Evolutionary conservation across 2,888 invertebrate species (phyloP), one percentile per base, ranked within the genome.

Genomic region (Anarsia innoxiella): DNA sequence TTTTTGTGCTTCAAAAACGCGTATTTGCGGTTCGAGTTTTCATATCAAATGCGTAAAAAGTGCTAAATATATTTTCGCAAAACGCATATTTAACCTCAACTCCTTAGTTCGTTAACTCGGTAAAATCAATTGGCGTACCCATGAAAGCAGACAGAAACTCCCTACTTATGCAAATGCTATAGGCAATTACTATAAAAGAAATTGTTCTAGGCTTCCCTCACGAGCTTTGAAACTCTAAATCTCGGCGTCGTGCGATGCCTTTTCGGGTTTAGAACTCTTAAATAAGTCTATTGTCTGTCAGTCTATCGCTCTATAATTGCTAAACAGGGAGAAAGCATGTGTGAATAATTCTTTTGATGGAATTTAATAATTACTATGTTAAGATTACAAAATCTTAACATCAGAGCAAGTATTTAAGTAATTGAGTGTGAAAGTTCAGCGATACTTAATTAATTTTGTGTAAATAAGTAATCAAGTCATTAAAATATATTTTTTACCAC

Each of bases 151-250:
- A 45, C 44, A 45, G 44, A 44, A 37, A 28, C 50, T 54, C 51
- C 45, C 63, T 64, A 59, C 65, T 69, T 72, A 76, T 74, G 73
- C 74, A 69, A 74, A 74, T 72, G 52, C 53, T 56, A 58, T 60
- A 53, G 67, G 73, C 77, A 77, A 77, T 77, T 77, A 76, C 74
- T 66, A 68, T 57, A 59, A 66, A 73, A 72, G 70, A 74, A 73
- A 74, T 74, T 62, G 74, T 72, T 54, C 56, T 52, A 46, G 42
- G 41, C n/a, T 39, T 41, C 44, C 49, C 56, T 56, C 59, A 59
- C 63, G 59, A 58, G 46, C 42, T 39, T 30, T 40, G 40, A 37
- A 41, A 42, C 50, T 40, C 44, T 46, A 41, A 48, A 45, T 34
- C 43, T 44, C 36, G 32, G 25, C 48, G 48, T 67, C 75, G 75